Evolutionary conservation across 1,140 invertebrate genomes (phyloP), one percentile per base, ranked within the genome.

Genomic region (Akabosia matsudoensis): DNA sequence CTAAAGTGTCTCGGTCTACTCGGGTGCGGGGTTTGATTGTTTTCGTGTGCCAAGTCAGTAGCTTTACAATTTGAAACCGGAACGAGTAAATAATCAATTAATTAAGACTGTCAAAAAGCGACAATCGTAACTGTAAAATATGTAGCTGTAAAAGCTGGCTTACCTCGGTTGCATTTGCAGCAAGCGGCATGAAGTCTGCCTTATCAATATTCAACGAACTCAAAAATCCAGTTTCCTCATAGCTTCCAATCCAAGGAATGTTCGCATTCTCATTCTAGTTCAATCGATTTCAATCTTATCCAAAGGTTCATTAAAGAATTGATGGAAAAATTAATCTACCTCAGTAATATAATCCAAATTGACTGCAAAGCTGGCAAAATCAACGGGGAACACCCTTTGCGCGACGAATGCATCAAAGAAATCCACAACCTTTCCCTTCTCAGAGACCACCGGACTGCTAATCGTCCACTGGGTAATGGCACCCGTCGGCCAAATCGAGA

Each of bases 291-390:
- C n/a, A n/a, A n/a, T n/a, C n/a, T n/a, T n/a, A n/a, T n/a, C n/a
- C n/a, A n/a, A n/a, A n/a, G n/a, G n/a, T n/a, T n/a, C n/a, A n/a
- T n/a, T n/a, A n/a, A n/a, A n/a, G n/a, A n/a, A n/a, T n/a, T n/a
- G n/a, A n/a, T n/a, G n/a, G n/a, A n/a, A n/a, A n/a, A 7, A 45
- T 61, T n/a, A 22, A 22, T n/a, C 74, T 77, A 82, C 82, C 77
- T 79, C 4, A 24, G 54, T 61, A 24, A 84, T 74, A 26, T 83
- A 77, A 10, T 78, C 74, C 0, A 88, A 74, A 79, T 86, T 88
- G 22, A 90, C 84, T 54, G 89, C 88, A 84, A 90, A 90, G 1
- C 88, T 88, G 24, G 89, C 89, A 89, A 90, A 90, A 82, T 90
- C 89, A 52, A 88, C 85, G 31, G 89, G 86, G 85, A 89, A 90